Evolutionary conservation across 2,113 vertebrate species (phyloP).

Genomic region (Mus pahari): DNA sequence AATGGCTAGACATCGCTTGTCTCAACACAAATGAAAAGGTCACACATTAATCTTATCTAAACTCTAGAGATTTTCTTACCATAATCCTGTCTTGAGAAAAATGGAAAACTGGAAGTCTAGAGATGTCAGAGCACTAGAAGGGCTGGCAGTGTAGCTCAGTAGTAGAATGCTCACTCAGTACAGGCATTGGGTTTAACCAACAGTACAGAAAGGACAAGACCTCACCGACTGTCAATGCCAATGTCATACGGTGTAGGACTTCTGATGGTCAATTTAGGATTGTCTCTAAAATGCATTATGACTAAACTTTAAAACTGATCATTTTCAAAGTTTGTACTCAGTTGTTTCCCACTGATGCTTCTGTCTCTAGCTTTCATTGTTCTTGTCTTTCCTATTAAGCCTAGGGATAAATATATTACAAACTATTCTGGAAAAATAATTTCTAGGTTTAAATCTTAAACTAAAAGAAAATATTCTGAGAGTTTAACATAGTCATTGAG

Average conservation of each 20-base stretch:
- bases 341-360: slow-evolving; percentile 12
- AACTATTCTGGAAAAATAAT: slow-evolving; percentile 51
- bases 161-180: background rate
- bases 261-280: slow-evolving; percentile 7
- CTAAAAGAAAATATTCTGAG: background rate
- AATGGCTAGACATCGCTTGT: slow-evolving; percentile 4
- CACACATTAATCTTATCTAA: background rate
- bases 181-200: background rate
- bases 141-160: too few species aligned
- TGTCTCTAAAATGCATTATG: background rate
- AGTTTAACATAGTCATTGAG: slow-evolving; percentile 23
- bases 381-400: background rate
- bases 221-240: background rate
- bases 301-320: slow-evolving; percentile 20
- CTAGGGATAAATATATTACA: slow-evolving; percentile 5
- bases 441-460: slow-evolving; percentile 57
- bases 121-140: background rate
- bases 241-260: background rate
- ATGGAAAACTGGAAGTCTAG: background rate
- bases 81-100: background rate
- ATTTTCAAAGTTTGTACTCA: slow-evolving; percentile 14
- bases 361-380: slow-evolving; percentile 36
- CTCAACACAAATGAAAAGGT: background rate
- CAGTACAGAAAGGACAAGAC: background rate
- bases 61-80: background rate